Percentiles rank a stretch among this genome's conserved stretches.
Evolutionary conservation across 92 coral and sea anemone species (phyloP).

Genomic region (Epizoanthus illoricatus): DNA sequence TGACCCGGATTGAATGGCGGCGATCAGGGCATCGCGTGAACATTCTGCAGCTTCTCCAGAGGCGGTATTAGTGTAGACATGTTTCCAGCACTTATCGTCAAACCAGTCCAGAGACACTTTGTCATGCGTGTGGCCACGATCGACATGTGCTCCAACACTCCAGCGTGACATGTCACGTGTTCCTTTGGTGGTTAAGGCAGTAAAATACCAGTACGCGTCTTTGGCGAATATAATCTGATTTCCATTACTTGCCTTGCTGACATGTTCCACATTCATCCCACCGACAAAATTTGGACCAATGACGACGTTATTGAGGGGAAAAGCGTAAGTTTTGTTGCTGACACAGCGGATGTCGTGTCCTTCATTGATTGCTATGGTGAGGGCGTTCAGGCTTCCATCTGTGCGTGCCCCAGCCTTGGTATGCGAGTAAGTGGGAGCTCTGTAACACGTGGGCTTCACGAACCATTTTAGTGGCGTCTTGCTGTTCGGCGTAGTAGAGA

Average conservation of each 20-base stretch:
- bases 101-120: constrained; percentile 74
- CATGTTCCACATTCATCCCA: no score
- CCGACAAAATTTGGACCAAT: constrained; percentile 8
- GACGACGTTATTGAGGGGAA: constrained; percentile 67
- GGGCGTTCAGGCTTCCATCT: constrained; percentile 46
- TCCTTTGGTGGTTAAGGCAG: constrained; percentile 59
- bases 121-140: constrained; percentile 71
- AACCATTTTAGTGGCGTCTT: constrained; percentile 56
- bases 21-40: constrained; percentile 35
- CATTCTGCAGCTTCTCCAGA: constrained; percentile 40
- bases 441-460: constrained; percentile 40
- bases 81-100: constrained; percentile 71
- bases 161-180: constrained; percentile 82
- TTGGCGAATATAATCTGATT: no score
- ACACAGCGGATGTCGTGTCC: constrained; percentile 70
- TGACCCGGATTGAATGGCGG: constrained; percentile 52
- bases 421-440: constrained; percentile 51
- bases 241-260: no score
- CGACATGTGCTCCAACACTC: constrained; percentile 66
- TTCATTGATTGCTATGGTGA: constrained; percentile 44
- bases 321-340: constrained; percentile 38
- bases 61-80: constrained; percentile 52
- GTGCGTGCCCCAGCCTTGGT: constrained; percentile 43
- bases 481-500: constrained; percentile 34
- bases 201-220: constrained; percentile 68